Evolutionary conservation across 2,797 vertebrate species (phyloP), one percentile per base, ranked within the genome.

Genomic region (Tympanoctomys barrerae): DNA sequence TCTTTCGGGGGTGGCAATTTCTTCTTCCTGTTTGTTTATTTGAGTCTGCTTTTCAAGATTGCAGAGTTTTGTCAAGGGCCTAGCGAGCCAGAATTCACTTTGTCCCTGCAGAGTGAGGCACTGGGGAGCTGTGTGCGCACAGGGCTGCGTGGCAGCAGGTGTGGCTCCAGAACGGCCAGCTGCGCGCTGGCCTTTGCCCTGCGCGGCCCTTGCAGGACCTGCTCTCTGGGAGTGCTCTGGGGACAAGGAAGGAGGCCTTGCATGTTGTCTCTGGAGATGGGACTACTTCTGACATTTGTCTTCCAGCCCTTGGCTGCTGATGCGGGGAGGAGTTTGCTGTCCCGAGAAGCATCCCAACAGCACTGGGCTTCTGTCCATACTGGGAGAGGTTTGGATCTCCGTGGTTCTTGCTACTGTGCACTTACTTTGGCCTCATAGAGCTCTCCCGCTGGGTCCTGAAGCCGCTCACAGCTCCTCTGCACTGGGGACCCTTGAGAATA

Each of bases 101-200:
- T 19, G 5, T 39, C 12, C 10, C 66, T 19, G 31, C 42, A 18
- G 39, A 54, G 28, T 1, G 26, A 12, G 57, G 61, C 13, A 3
- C 18, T 28, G 4, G 7, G 39, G 73, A 33, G 57, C 86, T 10
- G 18, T 6, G 42, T 19, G 33, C 0, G 0, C 64, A 3, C 16
- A 0, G 2, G 12, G 8, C 7, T 16, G 36, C 28, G 49, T 33
- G 0, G 11, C 7, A 10, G 36, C 18, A 21, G 8, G 0, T 2
- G n/a, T 57, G 2, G 36, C 75, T 31, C 18, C 28, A 2, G 18
- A 21, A 33, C 4, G 5, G 19, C 78, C 16, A 6, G 31, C 64
- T 64, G 0, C 1, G 46, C 4, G 9, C 33, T 46, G 78, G 62
- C 62, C 87, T 82, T 31, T 36, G 79, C 54, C 66, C 10, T 2